Evolutionary conservation across 1,140 invertebrate species (phyloP).

Genomic region (Oedothorax gibbosus): DNA sequence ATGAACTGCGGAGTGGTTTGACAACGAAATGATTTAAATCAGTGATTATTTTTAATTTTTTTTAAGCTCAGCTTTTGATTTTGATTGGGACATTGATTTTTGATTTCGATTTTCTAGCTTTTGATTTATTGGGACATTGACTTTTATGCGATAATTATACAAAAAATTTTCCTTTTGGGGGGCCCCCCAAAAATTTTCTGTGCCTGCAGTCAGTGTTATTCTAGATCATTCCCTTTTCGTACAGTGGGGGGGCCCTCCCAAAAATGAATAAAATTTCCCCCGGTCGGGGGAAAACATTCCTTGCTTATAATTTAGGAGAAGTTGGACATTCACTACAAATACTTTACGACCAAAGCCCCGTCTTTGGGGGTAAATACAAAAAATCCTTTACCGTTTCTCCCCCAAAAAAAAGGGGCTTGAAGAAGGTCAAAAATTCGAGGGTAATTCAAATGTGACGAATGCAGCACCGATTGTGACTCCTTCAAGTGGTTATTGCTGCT

Average conservation of each 20-base stretch:
- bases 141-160: too few relatives aligned
- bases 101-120: too few relatives aligned
- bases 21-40: too few relatives aligned
- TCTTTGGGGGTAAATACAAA: slow-evolving; percentile 79
- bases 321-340: slow-evolving; percentile 80
- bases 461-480: slow-evolving; percentile 82
- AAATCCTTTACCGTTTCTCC: slow-evolving; percentile 89
- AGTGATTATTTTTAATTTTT: too few relatives aligned
- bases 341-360: slow-evolving; percentile 78
- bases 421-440: slow-evolving; percentile 92
- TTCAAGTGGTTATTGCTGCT: slow-evolving; percentile 87
- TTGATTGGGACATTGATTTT: too few relatives aligned
- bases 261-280: slow-evolving; percentile 29
- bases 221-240: too few relatives aligned
- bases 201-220: too few relatives aligned
- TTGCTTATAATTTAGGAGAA: slow-evolving; percentile 75
- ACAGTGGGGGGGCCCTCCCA: too few relatives aligned
- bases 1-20: slow-evolving; percentile 13
- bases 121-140: too few relatives aligned
- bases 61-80: too few relatives aligned
- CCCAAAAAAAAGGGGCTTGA: slow-evolving; percentile 86
- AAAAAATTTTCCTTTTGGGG: too few relatives aligned
- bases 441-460: slow-evolving; percentile 94
- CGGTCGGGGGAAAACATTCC: slow-evolving; percentile 76
- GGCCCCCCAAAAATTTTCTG: too few relatives aligned